phyloP scores from a whole-genome alignment of 1,140 invertebrate species.

The Amyelois transitella region DNA sequence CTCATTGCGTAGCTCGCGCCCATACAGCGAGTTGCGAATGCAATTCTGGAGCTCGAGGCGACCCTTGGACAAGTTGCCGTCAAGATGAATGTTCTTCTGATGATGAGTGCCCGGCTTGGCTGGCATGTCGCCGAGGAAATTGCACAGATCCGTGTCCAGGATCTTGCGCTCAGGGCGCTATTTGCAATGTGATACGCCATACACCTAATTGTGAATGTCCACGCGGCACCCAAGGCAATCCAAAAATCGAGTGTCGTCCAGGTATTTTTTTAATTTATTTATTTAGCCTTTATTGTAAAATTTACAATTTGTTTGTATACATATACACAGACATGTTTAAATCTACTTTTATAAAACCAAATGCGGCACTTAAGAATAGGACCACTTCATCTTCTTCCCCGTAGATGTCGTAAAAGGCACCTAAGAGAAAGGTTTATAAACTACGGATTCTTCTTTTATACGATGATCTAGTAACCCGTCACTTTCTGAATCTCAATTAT shows the following conservation, averaged over 20 bases:
- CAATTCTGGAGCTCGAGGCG: constrained; percentile 81
- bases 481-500: too few relatives aligned
- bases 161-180: constrained; percentile 79
- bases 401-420: too few relatives aligned
- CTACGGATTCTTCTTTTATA: too few relatives aligned
- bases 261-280: constrained; percentile 67
- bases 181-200: constrained; percentile 86
- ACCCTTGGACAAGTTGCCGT: constrained; percentile 84
- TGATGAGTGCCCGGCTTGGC: constrained; percentile 82
- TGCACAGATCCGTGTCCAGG: constrained; percentile 88
- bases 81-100: constrained; percentile 85
- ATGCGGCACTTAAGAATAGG: too few relatives aligned
- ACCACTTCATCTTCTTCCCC: too few relatives aligned
- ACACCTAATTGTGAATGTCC: constrained; percentile 86
- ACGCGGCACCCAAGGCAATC: constrained; percentile 87
- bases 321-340: too few relatives aligned
- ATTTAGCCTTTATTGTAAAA: too few relatives aligned
- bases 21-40: constrained; percentile 88
- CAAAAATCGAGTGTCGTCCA: constrained; percentile 78
- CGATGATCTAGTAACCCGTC: too few relatives aligned
- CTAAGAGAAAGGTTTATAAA: too few relatives aligned
- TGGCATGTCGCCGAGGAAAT: constrained; percentile 83
- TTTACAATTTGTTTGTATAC: background rate
- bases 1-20: constrained; percentile 83
- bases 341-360: too few relatives aligned